Percentiles rank a stretch among this genome's conserved stretches.
phyloP scores from a whole-genome alignment of 2,113 vertebrate genomes.

The Heterotilapia buettikoferi region DNA sequence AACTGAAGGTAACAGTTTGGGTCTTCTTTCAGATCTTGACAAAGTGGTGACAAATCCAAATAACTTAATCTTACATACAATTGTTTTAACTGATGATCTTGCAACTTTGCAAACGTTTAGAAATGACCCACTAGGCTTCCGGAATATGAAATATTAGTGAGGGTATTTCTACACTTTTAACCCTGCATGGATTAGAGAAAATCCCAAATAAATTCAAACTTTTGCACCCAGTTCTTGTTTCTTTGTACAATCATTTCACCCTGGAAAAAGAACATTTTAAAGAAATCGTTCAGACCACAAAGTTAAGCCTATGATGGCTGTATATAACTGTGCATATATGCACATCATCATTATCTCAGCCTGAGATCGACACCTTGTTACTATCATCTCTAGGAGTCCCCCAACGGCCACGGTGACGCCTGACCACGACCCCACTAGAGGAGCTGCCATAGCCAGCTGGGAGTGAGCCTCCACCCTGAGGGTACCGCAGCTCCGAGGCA shows the following conservation, averaged over 20 bases:
- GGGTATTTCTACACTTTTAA: not conserved
- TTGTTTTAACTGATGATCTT: not conserved
- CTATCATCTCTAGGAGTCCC: constrained; percentile 75
- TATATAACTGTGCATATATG: not conserved
- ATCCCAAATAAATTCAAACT: not conserved
- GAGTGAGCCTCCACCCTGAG: constrained; percentile 79
- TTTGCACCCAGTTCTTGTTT: not conserved
- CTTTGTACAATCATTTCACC: not conserved
- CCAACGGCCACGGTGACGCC: constrained; percentile 82
- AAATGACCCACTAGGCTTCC: not conserved
- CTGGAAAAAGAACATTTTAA: not conserved
- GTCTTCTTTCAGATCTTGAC: not conserved
- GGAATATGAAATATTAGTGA: not conserved
- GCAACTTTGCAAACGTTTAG: not conserved
- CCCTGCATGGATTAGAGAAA: not conserved
- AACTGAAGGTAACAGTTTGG: not conserved
- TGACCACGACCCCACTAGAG: constrained; percentile 76
- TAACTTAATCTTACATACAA: not conserved
- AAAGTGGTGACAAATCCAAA: not conserved
- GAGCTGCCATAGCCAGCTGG: constrained; percentile 79
- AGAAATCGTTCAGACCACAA: not conserved
- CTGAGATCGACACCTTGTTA: constrained; percentile 72
- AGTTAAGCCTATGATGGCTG: not conserved
- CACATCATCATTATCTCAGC: not conserved
- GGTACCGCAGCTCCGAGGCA: constrained; percentile 85